Conservation (phyloP, 2,888 invertebrate genomes). For the Dasysyrphus tricinctus region DNA sequence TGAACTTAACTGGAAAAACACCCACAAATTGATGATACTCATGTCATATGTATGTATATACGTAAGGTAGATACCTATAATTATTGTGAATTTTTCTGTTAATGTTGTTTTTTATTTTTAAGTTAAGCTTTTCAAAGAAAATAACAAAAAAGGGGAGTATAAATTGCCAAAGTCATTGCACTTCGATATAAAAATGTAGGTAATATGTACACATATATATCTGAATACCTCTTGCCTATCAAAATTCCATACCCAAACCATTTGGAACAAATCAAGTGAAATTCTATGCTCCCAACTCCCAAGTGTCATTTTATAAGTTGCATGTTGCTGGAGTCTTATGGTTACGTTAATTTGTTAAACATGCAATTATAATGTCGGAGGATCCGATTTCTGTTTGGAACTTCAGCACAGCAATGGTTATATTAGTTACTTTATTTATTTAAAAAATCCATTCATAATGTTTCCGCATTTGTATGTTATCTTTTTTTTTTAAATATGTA, state of each 20-base stretch:
- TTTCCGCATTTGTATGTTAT: conserved; percentile 18
- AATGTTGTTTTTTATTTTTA: neutral
- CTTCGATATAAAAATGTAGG: conserved; percentile 13
- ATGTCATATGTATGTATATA: neutral
- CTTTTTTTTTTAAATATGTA: neutral
- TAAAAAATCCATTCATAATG: neutral
- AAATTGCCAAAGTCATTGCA: conserved; percentile 43
- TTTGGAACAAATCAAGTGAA: conserved; percentile 41
- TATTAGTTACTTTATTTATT: neutral
- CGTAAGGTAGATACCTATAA: neutral
- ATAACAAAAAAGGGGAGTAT: neutral
- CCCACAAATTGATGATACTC: conserved; percentile 15
- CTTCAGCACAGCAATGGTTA: neutral
- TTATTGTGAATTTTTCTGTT: conserved; percentile 3
- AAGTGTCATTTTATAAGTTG: conserved; percentile 24
- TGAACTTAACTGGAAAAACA: conserved; percentile 19
- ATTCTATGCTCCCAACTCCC: conserved; percentile 28
- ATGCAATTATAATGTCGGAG: conserved; percentile 33
- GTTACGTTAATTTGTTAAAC: conserved; percentile 29
- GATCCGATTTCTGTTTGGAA: conserved; percentile 20
- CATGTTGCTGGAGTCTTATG: neutral
- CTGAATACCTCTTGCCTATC: neutral
- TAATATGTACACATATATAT: neutral
- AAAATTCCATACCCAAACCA: conserved; percentile 21
- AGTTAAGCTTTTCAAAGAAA: conserved; percentile 16